Conservation (phyloP, 2,113 vertebrate species). For the Turdus rufiventris region DNA sequence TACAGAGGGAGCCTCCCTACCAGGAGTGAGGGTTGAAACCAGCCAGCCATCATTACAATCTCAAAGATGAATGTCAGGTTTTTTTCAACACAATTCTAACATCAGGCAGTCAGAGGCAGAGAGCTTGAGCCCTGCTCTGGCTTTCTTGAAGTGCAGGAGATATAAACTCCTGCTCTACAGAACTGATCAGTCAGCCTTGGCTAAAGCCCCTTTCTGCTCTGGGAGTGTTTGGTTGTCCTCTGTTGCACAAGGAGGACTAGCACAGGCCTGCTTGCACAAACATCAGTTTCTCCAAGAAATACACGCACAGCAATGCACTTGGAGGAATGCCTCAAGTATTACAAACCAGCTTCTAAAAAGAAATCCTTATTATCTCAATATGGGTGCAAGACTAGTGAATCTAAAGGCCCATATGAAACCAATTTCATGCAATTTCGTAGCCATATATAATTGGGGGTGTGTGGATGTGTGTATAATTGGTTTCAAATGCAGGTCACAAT, state of each 20-base stretch:
- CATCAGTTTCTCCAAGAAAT: constrained; percentile 58
- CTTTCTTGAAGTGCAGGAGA: not conserved
- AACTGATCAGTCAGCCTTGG: not conserved
- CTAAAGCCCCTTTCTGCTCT: not conserved
- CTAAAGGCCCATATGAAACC: constrained; percentile 65
- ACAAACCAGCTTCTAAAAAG: constrained; percentile 50
- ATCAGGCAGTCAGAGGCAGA: not conserved
- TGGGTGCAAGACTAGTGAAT: constrained; percentile 54
- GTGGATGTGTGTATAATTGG: constrained; percentile 40
- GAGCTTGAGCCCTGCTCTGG: not conserved
- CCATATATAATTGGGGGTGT: constrained; percentile 28
- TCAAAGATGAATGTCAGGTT: not conserved
- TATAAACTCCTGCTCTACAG: not conserved
- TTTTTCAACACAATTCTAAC: not conserved
- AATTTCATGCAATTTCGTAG: constrained; percentile 65
- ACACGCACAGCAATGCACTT: constrained; percentile 58
- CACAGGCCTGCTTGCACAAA: constrained; percentile 31
- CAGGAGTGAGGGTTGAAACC: not conserved
- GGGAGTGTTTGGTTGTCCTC: not conserved
- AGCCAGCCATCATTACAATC: not conserved
- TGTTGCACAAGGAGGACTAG: not conserved
- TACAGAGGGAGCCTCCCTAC: not conserved
- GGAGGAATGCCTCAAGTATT: constrained; percentile 58
- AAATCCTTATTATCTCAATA: constrained; percentile 70
- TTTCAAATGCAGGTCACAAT: constrained; percentile 68